Base-by-base conservation (phyloP, 2,888 invertebrate species). In the Leptinotarsa haldemani region DNA sequence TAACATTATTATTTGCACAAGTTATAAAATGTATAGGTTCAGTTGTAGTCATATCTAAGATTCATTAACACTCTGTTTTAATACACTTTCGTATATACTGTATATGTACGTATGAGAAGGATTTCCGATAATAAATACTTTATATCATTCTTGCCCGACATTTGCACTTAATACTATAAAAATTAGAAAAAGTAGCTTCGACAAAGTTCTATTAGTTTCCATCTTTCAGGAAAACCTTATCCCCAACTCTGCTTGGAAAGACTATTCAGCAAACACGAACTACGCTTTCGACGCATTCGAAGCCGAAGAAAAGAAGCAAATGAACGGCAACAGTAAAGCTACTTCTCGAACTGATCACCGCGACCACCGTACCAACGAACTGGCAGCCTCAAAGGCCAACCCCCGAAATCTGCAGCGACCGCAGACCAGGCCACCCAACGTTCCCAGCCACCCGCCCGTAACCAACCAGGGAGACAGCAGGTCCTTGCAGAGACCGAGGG, bases 271-370 rank as follows among this genome's bases (percentile, higher is more conserved):
- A 1, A 95, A 94, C 87, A 95, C 95, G 0, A 97, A 96, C 88
- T 96, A 96, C 87, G 96, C 95, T 0, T 97, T 96, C 87, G 96
- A 97, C 83, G 93, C 95, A 0, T 95, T 94, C 85, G 96, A 95
- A 82, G 93, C 94, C 74, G 95, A 95, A 81, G 94, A 94, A 84
- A 94, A 94, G 83, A 85, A 87, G 75, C 72, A 40, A 83, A 81
- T 40, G 12, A 80, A 78, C 58, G 81, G 80, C 74, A 77, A 80
- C 72, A 75, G 53, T 22, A 48, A 65, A 16, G 65, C 61, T 15
- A 25, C 63, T 18, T 65, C 64, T 4, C 30, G 65, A 15, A 68
- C 50, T 71, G 79, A n/a, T 74, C 70, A 71, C 75, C 82, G 22
- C 22, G 58, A 30, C 12, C 75, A 84, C 81, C 65, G 85, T 84